Conservation (phyloP, 2,113 vertebrate genomes). For the Taxidea taxus region DNA sequence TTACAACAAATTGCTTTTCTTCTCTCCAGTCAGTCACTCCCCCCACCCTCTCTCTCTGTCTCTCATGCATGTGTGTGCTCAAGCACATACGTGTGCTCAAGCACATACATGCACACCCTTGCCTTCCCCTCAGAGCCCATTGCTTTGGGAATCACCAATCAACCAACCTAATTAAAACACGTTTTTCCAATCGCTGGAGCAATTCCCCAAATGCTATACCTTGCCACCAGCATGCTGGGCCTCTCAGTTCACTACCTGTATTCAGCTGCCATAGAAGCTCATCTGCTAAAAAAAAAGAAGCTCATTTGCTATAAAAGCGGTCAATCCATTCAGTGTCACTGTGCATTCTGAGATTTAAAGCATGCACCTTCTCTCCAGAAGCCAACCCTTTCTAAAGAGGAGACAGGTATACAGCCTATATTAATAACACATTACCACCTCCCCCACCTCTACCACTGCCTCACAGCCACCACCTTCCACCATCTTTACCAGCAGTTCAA, state of each 20-base stretch:
- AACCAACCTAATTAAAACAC: constrained; percentile 81
- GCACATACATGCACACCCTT: not conserved
- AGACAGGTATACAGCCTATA: rapidly evolving
- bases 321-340: constrained; percentile 48
- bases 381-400: not conserved
- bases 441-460: too few relatives aligned
- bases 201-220: constrained; percentile 69
- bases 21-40: not conserved
- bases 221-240: constrained; percentile 65
- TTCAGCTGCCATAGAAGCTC: constrained; percentile 61
- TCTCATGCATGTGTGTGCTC: not conserved
- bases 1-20: constrained; percentile 61
- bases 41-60: not conserved
- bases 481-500: not conserved
- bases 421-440: too few relatives aligned
- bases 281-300: constrained; percentile 64
- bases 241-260: constrained; percentile 58
- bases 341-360: constrained; percentile 63
- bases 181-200: constrained; percentile 76
- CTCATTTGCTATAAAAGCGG: constrained; percentile 68
- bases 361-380: constrained; percentile 48
- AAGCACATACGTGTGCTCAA: not conserved
- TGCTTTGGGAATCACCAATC: constrained; percentile 80
- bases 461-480: not conserved
- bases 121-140: constrained; percentile 55